A percentile compares a stretch with the other conserved stretches of the same genome.
phyloP scores from a whole-genome alignment of 2,888 invertebrate genomes.

The Phortica okadai region DNA sequence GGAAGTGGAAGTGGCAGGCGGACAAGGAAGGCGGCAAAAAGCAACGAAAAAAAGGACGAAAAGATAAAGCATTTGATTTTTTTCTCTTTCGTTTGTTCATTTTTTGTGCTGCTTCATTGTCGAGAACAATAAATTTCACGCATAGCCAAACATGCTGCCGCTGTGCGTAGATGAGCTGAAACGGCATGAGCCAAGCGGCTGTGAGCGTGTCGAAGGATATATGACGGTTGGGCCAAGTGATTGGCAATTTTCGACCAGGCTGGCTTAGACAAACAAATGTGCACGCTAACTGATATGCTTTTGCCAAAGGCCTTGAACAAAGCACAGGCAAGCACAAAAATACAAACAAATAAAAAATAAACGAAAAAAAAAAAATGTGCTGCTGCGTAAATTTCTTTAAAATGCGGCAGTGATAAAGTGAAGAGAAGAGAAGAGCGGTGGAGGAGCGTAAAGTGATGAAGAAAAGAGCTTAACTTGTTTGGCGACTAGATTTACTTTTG shows the following conservation, averaged over 20 bases:
- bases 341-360: too few relatives aligned
- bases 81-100: neutral
- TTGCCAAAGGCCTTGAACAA: neutral
- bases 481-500: conserved; percentile 42
- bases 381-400: conserved; percentile 44
- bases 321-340: neutral
- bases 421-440: conserved; percentile 8
- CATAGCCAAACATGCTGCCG: conserved; percentile 58
- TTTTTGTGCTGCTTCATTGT: conserved; percentile 56
- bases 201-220: neutral
- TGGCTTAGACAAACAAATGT: conserved; percentile 9
- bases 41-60: conserved; percentile 49
- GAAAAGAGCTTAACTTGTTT: conserved; percentile 47
- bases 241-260: conserved; percentile 11
- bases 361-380: conserved; percentile 47
- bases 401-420: neutral
- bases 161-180: conserved; percentile 46
- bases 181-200: conserved; percentile 34
- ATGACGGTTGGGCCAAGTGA: conserved; percentile 11
- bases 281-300: neutral
- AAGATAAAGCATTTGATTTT: conserved; percentile 55
- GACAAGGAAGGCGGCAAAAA: neutral
- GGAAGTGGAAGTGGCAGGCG: neutral
- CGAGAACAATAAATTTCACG: conserved; percentile 66
- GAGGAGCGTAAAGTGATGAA: neutral